Evolutionary conservation across 1,140 invertebrate genomes (phyloP), one percentile per base, ranked within the genome.

Genomic region (Drosophila dunni): DNA sequence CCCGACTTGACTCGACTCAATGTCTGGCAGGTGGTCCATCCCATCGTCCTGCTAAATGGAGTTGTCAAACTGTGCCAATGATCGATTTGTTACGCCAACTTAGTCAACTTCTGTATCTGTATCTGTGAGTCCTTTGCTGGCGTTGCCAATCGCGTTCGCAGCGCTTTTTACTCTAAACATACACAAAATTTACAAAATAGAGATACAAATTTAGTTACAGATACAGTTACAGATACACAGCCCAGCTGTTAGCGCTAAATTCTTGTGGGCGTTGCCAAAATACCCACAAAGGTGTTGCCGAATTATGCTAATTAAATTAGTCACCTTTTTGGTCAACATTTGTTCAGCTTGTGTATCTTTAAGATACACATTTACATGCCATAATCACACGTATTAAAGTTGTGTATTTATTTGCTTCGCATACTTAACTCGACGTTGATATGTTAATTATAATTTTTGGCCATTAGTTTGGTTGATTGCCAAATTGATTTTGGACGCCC

Each of bases 61-160:
- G 44, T 84, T 86, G 82, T 90, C 81, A 90, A 88, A 91, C 83
- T 86, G 88, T 88, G 83, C 78, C 77, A 71, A 88, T 91, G 88
- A 91, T 91, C 82, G 88, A 91, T 91, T 91, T 83, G 88, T 63
- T 74, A 91, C 88, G 80, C 70, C 80, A 91, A 88, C 83, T 90
- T 90, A 83, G 85, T 81, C 75, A 73, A 78, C 77, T 83, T 69
- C 77, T 80, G 53, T 61, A 54, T 81, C 44, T 38, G 38, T 71
- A 9, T 38, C 48, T 40, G 24, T 63, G 46, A n/a, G 58, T 63
- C 50, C 75, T 64, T 17, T 36, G 8, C 48, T 50, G 36, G 72
- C 88, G 86, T 86, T 83, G 69, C 86, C 82, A 91, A 91, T 91
- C 73, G 77, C 68, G 69, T 91, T 88, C 81, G 88, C 75, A 80